Base-by-base conservation (phyloP, 2,113 vertebrate genomes). In the Tonatia bakeri region DNA sequence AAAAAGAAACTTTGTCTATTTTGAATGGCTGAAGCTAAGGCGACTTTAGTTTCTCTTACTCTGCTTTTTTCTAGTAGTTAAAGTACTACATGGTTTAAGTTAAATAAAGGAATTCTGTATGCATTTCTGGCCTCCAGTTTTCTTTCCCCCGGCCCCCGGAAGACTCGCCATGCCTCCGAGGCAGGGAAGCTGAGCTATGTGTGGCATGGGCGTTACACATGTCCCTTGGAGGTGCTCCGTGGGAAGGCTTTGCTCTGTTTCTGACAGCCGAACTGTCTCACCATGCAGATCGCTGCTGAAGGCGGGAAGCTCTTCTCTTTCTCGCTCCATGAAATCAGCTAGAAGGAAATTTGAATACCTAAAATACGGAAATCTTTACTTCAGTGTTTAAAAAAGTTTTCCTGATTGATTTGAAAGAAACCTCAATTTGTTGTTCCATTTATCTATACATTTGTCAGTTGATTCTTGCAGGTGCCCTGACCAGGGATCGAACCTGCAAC, bases 1-100 rank as follows among this genome's bases (percentile, higher is more conserved):
- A 98, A 98, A 98, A 98, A 98, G 83, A 97, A 98, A 98, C 96
- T 98, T 99, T 99, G 98, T 99, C 99, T 99, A 99, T 99, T 99
- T 99, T 99, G 98, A 98, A 99, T 98, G 98, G 98, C 99, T 98
- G 98, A 98, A 98, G 98, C 98, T 98, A 98, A 99, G 97, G 98
- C 98, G 97, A 98, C 96, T 98, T 99, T 98, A 98, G 98, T 98
- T 99, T 98, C 98, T 99, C 98, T 99, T 99, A 99, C 98, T 99
- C 98, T 98, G 99, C 99, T 99, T 99, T 99, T 99, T 99, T 99
- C 98, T 99, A 99, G 98, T 99, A 99, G 98, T 98, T 99, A 98
- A 98, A 99, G 98, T 99, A 99, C 98, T 98, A 98, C 98, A 98
- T 98, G 98, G 98, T 98, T 99, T 99, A 99, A 99, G 98, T 99